These are phyloP conservation scores for Caenorhabditis uteleia DNA, from an alignment of 2,888 invertebrate genomes.

Conservation along the genomic window DNA sequence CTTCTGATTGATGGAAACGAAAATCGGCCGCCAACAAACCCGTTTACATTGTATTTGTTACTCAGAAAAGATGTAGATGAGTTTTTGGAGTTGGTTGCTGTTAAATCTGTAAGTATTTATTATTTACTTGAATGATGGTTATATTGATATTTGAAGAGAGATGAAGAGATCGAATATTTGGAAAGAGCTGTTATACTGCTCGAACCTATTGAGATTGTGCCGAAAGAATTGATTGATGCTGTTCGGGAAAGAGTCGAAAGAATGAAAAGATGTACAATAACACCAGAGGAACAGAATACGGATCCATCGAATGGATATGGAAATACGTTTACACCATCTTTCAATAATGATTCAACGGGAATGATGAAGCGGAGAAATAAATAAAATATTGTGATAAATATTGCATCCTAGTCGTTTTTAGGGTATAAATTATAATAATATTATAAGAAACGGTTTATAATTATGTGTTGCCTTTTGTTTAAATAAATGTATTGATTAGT, in stretches of 20 bases:
- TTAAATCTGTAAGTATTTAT: conserved; percentile 34
- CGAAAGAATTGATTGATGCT: conserved; percentile 13
- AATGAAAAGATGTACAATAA: conserved; percentile 27
- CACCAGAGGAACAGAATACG: conserved; percentile 10
- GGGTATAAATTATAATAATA: background rate
- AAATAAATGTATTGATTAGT: too few species aligned
- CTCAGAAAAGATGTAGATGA: conserved; percentile 32
- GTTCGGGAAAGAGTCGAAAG: conserved; percentile 14
- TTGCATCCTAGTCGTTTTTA: background rate
- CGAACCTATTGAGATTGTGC: conserved; percentile 31
- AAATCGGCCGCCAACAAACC: conserved; percentile 35
- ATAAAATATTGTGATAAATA: conserved; percentile 1
- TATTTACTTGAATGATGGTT: background rate
- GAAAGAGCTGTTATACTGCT: conserved; percentile 21
- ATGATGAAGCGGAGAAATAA: conserved; percentile 30
- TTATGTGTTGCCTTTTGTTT: background rate
- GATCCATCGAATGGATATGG: conserved; percentile 4
- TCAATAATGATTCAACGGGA: conserved; percentile 12
- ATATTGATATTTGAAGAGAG: conserved; percentile 34
- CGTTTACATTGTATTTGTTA: conserved; percentile 22
- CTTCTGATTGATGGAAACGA: conserved; percentile 36
- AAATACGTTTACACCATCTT: background rate
- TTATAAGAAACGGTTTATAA: background rate
- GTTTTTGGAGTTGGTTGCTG: conserved; percentile 39
- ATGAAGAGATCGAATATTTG: conserved; percentile 45